Conservation (phyloP, 2,888 invertebrate species). For the Morpho deidamia region DNA sequence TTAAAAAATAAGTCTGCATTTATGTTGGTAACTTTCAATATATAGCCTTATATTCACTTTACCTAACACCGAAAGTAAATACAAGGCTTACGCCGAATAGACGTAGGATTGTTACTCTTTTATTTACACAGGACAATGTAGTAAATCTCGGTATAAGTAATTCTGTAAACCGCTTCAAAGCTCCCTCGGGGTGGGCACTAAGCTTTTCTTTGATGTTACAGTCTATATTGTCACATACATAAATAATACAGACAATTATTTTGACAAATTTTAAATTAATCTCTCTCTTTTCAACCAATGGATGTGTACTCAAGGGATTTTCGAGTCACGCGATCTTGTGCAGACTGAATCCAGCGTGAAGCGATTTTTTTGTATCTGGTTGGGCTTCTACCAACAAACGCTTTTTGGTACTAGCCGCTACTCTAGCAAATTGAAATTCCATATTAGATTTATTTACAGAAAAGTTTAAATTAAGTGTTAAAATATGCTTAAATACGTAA, state of each 20-base stretch:
- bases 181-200: too few species aligned
- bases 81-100: background rate
- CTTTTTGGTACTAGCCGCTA: too few species aligned
- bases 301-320: background rate
- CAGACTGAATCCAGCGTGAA: background rate
- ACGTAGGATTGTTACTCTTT: background rate
- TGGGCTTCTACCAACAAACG: too few species aligned
- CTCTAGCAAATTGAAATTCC: too few species aligned
- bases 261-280: background rate
- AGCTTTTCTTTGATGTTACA: too few species aligned
- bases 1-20: background rate
- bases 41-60: background rate
- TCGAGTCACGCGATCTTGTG: background rate
- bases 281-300: background rate
- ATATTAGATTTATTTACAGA: too few species aligned
- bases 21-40: background rate
- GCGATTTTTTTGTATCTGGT: too few species aligned
- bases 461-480: too few species aligned
- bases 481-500: too few species aligned
- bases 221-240: background rate
- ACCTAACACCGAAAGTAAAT: background rate
- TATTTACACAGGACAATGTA: slow-evolving; percentile 2
- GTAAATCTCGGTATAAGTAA: slow-evolving; percentile 1
- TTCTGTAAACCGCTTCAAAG: slow-evolving; percentile 3
- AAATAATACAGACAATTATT: background rate